Base-by-base conservation (phyloP, 2,113 vertebrate species). In the Rafetus swinhoei region DNA sequence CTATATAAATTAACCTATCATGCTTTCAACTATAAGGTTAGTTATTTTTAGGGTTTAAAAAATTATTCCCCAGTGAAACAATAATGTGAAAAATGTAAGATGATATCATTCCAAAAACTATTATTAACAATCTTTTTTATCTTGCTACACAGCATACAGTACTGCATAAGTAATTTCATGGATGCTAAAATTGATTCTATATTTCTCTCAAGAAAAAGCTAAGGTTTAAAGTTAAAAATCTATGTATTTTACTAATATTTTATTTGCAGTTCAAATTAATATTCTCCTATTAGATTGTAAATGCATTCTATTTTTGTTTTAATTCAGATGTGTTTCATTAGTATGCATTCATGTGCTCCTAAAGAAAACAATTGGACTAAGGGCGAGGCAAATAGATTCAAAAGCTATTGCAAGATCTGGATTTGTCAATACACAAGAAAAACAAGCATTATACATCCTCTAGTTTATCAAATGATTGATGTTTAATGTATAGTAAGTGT, bases 1-100 rank as follows among this genome's bases (percentile, higher is more conserved):
- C 2, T 79, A 19, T 7, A 82, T 83, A 86, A 94, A 88, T 79
- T 53, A 35, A 10, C 85, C 39, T 60, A 69, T 9, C 53, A 86
- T 62, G 25, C 9, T 89, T 90, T 76, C 29, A 35, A 54, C 27
- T 86, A 59, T 89, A 86, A 89, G 72, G 72, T 11, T 32, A 90
- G 91, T 87, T 87, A 85, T 45, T 90, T 87, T 54, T 87, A 11
- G 35, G 54, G 65, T 65, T 81, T 90, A 55, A 89, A 96, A 93
- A 52, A 72, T 55, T 14, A 90, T 1, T 19, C 82, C 90, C 72
- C 52, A 29, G 27, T 82, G 76, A 35, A 82, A 32, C 53, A n/a
- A 32, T 7, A 52, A 9, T 25, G 9, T 72, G 1, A 21, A 93
- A 90, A 82, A 27, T 55, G 25, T 79, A 88, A 86, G 82, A 50